Base-by-base conservation (phyloP, 1,140 invertebrate species). In the Micrasema minimum region DNA sequence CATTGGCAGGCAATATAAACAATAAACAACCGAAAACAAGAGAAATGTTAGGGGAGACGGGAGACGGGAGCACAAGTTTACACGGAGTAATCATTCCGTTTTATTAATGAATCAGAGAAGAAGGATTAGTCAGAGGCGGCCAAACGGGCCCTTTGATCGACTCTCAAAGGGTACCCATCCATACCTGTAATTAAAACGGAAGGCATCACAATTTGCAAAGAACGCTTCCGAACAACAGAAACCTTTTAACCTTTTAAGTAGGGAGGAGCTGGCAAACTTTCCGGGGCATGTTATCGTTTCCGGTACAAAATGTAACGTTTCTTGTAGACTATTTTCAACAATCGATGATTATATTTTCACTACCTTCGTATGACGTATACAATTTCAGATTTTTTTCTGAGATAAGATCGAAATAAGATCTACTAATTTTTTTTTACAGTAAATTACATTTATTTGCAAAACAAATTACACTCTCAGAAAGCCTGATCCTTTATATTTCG, bases 101-200 rank as follows among this genome's bases (percentile, higher is more conserved):
- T 64, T 73, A 66, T 73, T 73, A 73, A 73, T 73, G 72, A 74
- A 74, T 74, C 68, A 64, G 62, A 67, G 72, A 71, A 74, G 67
- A 74, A 67, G 72, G 72, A 74, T 74, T 71, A 74, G 65, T 74
- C 65, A 43, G 72, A 43, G 65, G 55, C 64, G 57, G 67, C 53
- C 46, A 26, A 71, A 62, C 64, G 57, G 67, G 50, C 46, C 65
- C 72, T 74, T 74, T 74, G 72, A 74, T 74, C 72, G 72, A 20
- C 72, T 51, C 65, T 71, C 67, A 62, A 71, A 66, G 37, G 67
- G 59, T 31, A 45, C 41, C 55, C 65, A 71, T 66, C 68, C 65
- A 74, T 71, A 74, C 72, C 72, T 71, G 72, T 74, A 74, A 74
- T 74, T 74, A 74, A 70, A 74, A 61, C 51, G 72, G 62, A 50